Conservation (phyloP, 2,888 invertebrate species). For the Melipona beecheii region DNA sequence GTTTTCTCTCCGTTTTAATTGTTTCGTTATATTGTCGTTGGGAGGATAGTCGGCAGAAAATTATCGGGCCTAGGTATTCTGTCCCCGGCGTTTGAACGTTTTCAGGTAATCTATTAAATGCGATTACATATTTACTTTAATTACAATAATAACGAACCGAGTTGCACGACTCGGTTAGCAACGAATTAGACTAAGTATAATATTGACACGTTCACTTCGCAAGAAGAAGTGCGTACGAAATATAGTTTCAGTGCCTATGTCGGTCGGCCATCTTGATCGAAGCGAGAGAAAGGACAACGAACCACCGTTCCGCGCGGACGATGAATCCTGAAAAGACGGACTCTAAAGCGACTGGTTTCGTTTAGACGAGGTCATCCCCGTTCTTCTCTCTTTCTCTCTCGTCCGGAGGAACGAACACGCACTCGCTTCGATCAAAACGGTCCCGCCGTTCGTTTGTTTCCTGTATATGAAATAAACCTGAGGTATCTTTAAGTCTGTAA, state of each 20-base stretch:
- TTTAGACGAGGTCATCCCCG: not conserved
- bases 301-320: not conserved
- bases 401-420: too few relatives aligned
- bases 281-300: slow-evolving; percentile 15
- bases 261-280: slow-evolving; percentile 53
- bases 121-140: slow-evolving; percentile 46
- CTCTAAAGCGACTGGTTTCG: not conserved
- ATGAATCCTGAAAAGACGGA: not conserved
- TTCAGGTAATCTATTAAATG: slow-evolving; percentile 65
- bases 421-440: slow-evolving; percentile 45
- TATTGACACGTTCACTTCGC: slow-evolving; percentile 64
- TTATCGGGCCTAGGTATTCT: slow-evolving; percentile 39
- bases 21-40: slow-evolving; percentile 31
- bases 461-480: slow-evolving; percentile 69
- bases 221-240: slow-evolving; percentile 62
- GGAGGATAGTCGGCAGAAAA: slow-evolving; percentile 53
- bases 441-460: slow-evolving; percentile 36
- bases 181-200: slow-evolving; percentile 69
- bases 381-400: too few relatives aligned
- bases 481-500: slow-evolving; percentile 73
- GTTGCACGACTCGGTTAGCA: slow-evolving; percentile 46
- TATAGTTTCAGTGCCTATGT: slow-evolving; percentile 61
- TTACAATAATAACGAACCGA: slow-evolving; percentile 54
- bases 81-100: slow-evolving; percentile 55
- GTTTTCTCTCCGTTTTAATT: slow-evolving; percentile 21